These are phyloP conservation scores for Malurus alboscapulatus DNA, from an alignment of 2,113 vertebrate genomes.

Conservation along the genomic window DNA sequence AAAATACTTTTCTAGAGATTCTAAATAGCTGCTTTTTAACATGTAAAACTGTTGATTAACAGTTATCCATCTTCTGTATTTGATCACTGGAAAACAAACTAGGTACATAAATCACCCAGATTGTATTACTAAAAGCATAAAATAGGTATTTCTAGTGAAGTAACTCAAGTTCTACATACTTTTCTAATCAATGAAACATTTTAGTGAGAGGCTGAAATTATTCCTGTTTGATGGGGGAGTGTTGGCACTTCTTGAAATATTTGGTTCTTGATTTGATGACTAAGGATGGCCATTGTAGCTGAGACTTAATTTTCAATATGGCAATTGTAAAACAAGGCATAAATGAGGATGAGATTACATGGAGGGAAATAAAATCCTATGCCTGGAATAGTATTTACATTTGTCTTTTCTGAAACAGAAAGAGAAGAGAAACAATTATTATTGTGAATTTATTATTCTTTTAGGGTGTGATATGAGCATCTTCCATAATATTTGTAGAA, in stretches of 20 bases:
- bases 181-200: not conserved
- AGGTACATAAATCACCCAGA: not conserved
- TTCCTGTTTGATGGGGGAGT: not conserved
- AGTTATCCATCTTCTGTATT: not conserved
- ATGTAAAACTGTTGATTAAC: not conserved
- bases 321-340: not conserved
- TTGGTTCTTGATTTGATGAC: not conserved
- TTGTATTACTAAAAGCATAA: not conserved
- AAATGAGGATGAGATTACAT: not conserved
- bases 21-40: not conserved
- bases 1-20: not conserved
- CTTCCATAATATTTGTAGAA: not conserved
- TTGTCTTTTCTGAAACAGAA: not conserved
- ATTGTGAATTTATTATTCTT: not conserved
- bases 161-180: not conserved
- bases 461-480: not conserved
- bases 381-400: not conserved
- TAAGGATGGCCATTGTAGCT: not conserved
- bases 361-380: not conserved
- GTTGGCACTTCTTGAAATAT: not conserved
- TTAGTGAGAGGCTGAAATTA: not conserved
- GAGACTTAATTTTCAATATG: not conserved
- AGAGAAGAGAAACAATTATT: not conserved
- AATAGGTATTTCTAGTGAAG: not conserved
- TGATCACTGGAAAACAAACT: not conserved